phyloP scores from a whole-genome alignment of 2,888 invertebrate genomes.

The Sinhomidia bicolor region DNA sequence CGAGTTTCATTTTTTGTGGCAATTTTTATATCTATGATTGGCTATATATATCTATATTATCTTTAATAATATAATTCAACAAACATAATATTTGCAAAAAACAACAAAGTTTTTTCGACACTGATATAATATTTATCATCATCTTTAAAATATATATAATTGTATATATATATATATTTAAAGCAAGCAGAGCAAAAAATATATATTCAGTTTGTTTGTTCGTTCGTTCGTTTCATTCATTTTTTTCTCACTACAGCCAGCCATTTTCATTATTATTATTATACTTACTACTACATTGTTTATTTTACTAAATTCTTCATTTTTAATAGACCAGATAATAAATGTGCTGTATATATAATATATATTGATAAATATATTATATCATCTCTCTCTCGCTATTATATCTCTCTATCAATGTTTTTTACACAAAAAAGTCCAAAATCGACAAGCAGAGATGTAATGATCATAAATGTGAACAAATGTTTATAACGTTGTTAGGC shows the following conservation, averaged over 20 bases:
- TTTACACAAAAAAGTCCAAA: constrained; percentile 43
- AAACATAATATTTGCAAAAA: constrained; percentile 50
- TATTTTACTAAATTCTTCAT: constrained; percentile 22
- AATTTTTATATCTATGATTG: constrained; percentile 71
- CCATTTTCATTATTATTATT: constrained; percentile 4
- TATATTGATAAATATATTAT: not conserved
- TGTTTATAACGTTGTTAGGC: constrained; percentile 78
- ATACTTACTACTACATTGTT: constrained; percentile 10
- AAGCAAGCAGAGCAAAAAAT: constrained; percentile 50
- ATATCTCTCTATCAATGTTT: constrained; percentile 36
- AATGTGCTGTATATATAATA: constrained; percentile 17
- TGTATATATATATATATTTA: constrained; percentile 36
- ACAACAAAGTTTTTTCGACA: constrained; percentile 35
- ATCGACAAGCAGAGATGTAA: constrained; percentile 39
- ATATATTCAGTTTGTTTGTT: constrained; percentile 53
- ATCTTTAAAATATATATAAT: not conserved
- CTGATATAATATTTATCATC: constrained; percentile 42
- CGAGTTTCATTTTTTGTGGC: constrained; percentile 67
- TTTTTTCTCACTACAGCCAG: constrained; percentile 34
- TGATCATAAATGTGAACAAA: constrained; percentile 63
- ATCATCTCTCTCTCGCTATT: not conserved
- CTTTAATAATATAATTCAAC: constrained; percentile 41
- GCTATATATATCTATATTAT: constrained; percentile 63
- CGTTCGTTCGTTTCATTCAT: constrained; percentile 23
- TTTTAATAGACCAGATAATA: constrained; percentile 27